Evolutionary conservation across 2,113 vertebrate species (phyloP).

Genomic region (Eptesicus fuscus): DNA sequence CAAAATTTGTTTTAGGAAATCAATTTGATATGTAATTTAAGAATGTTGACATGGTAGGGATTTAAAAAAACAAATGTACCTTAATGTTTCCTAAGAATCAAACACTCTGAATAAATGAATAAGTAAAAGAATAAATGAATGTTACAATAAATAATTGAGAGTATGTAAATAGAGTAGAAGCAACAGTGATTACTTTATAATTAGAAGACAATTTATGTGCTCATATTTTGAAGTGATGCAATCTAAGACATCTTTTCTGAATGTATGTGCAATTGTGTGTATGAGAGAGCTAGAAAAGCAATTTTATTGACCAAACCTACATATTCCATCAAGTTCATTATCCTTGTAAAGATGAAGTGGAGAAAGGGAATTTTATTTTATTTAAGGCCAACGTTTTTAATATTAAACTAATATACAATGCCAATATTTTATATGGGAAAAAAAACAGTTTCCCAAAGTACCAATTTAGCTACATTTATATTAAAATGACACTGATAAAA

Average conservation of each 20-base stretch:
- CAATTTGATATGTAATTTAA: neutral
- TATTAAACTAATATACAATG: neutral
- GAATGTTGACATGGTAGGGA: neutral
- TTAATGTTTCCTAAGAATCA: neutral
- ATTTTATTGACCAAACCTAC: neutral
- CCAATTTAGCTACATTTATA: neutral
- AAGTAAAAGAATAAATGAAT: neutral
- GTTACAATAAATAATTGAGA: neutral
- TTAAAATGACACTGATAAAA: constrained; percentile 3
- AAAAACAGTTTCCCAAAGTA: neutral
- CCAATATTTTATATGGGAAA: neutral
- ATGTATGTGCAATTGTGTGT: neutral
- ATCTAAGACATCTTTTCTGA: neutral
- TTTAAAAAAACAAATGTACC: neutral
- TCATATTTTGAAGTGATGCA: neutral
- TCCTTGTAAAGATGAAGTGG: neutral
- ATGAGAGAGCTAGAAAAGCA: neutral
- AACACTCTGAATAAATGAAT: neutral
- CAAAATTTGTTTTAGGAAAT: neutral
- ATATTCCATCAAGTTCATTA: neutral
- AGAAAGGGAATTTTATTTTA: neutral
- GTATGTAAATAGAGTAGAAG: neutral
- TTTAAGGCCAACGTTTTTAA: neutral
- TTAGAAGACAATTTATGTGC: neutral
- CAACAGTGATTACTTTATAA: neutral